Percentiles rank a stretch among this genome's conserved stretches.
Evolutionary conservation across 2,888 invertebrate species (phyloP).

Genomic region (Schrankia costaestrigalis): DNA sequence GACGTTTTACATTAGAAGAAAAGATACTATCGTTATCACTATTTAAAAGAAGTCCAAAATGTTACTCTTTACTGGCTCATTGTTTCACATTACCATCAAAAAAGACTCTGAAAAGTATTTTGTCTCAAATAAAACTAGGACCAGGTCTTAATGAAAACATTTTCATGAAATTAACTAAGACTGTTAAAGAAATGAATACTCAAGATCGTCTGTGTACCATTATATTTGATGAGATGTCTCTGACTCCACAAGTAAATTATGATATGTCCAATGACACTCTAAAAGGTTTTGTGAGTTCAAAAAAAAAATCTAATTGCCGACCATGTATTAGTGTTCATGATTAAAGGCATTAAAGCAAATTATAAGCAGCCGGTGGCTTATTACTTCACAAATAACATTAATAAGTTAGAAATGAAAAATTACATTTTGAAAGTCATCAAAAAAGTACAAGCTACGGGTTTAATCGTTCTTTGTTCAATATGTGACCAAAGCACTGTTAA

Average conservation of each 20-base stretch:
- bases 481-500: conserved; percentile 32
- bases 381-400: conserved; percentile 24
- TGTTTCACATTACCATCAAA: conserved; percentile 2
- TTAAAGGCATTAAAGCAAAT: conserved; percentile 23
- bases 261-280: background rate
- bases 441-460: conserved; percentile 10
- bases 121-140: background rate
- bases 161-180: conserved; percentile 1
- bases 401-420: conserved; percentile 20
- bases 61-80: background rate
- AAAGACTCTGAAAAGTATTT: background rate
- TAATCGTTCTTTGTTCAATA: conserved; percentile 19
- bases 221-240: conserved; percentile 6
- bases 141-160: background rate
- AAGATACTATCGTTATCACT: background rate
- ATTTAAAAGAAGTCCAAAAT: conserved; percentile 1
- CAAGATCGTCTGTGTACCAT: background rate
- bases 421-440: conserved; percentile 18
- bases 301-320: conserved; percentile 5
- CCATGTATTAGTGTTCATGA: conserved; percentile 30
- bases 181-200: background rate
- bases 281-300: background rate
- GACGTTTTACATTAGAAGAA: conserved; percentile 1
- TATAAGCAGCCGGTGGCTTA: conserved; percentile 32
- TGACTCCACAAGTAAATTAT: conserved; percentile 1